A percentile compares a stretch with the other conserved stretches of the same genome.
These are phyloP conservation scores for Hypsibius dujardini DNA, from an alignment of 1,140 invertebrate genomes.

Conservation along the genomic window DNA sequence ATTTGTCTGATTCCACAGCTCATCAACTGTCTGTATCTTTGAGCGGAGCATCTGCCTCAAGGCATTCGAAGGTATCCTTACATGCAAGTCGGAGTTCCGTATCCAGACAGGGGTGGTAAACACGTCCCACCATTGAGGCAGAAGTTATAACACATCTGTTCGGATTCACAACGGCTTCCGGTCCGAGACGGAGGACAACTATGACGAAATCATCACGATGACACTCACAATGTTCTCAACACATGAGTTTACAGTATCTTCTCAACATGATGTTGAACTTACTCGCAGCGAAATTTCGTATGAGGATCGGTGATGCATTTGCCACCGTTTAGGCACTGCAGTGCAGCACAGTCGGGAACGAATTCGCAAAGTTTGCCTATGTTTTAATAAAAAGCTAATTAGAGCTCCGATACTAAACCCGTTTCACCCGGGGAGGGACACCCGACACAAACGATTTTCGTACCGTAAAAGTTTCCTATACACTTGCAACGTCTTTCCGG, in stretches of 20 bases:
- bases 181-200: slow-evolving; percentile 37
- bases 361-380: slow-evolving; percentile 22
- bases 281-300: slow-evolving; percentile 35
- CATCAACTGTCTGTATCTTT: too few species aligned
- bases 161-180: slow-evolving; percentile 41
- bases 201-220: neutral
- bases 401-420: too few species aligned
- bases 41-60: neutral
- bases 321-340: slow-evolving; percentile 24
- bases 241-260: too few species aligned
- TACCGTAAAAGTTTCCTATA: too few species aligned
- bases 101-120: slow-evolving; percentile 24
- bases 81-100: slow-evolving; percentile 31
- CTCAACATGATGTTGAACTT: slow-evolving; percentile 28
- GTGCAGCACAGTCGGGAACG: slow-evolving; percentile 23
- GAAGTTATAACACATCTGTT: slow-evolving; percentile 36
- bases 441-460: too few species aligned
- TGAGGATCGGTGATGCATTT: slow-evolving; percentile 26
- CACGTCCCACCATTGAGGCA: slow-evolving; percentile 45
- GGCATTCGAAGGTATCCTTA: slow-evolving; percentile 28
- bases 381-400: slow-evolving; percentile 20
- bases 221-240: too few species aligned
- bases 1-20: too few species aligned
- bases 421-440: too few species aligned
- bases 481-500: slow-evolving; percentile 22